Conservation (phyloP, 1,140 invertebrate genomes). For the Leptinotarsa undecemlineata region DNA sequence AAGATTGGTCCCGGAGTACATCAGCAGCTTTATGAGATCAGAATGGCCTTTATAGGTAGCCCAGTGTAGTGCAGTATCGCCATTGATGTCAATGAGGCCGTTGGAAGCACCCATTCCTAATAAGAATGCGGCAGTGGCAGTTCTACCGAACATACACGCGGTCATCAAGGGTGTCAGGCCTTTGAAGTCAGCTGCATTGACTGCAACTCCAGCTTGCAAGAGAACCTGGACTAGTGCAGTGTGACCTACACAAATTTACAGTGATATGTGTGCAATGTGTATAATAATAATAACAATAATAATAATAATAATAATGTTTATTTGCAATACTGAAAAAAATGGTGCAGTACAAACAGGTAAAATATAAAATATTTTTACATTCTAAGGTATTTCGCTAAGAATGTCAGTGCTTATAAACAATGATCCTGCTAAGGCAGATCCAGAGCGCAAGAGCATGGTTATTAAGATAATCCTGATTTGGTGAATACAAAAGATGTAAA, state of each 20-base stretch:
- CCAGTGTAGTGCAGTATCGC: conserved; percentile 91
- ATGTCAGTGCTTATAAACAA: no score
- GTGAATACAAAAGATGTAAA: no score
- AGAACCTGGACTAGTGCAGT: conserved; percentile 77
- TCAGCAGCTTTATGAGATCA: conserved; percentile 84
- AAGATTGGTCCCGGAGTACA: conserved; percentile 86
- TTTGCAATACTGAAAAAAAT: no score
- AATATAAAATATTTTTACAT: no score
- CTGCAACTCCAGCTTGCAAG: conserved; percentile 75
- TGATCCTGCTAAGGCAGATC: no score
- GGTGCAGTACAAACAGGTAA: no score
- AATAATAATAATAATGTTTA: no score
- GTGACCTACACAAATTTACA: conserved; percentile 62
- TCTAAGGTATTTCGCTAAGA: no score
- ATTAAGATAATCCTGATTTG: no score
- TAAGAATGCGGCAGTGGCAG: conserved; percentile 84
- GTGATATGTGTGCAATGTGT: no score
- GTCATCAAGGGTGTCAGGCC: conserved; percentile 88
- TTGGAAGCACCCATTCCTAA: conserved; percentile 80
- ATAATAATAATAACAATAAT: no score
- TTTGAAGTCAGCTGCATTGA: conserved; percentile 89
- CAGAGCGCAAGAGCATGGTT: no score
- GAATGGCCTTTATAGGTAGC: conserved; percentile 90
- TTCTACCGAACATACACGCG: conserved; percentile 89
- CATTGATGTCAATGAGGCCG: conserved; percentile 86